Evolutionary conservation across 2,888 invertebrate genomes (phyloP).

Genomic region (Toxonevra muliebris): DNA sequence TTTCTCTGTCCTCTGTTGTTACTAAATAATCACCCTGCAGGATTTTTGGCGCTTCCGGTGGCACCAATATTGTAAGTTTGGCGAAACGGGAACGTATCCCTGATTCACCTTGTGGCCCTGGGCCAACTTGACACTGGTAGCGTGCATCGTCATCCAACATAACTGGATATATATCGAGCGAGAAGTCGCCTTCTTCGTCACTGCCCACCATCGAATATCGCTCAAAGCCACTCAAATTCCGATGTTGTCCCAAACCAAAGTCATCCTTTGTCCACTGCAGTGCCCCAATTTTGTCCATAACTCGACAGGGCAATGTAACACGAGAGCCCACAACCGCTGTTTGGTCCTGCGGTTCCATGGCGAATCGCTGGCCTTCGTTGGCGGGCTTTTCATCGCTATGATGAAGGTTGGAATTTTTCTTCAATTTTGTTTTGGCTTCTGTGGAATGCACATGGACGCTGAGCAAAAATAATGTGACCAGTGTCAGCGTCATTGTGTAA

Average conservation of each 20-base stretch:
- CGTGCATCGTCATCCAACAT: constrained; percentile 91
- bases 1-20: constrained; percentile 88
- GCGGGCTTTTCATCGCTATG: constrained; percentile 41
- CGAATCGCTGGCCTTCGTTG: constrained; percentile 76
- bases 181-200: constrained; percentile 92
- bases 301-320: constrained; percentile 88
- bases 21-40: constrained; percentile 84
- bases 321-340: constrained; percentile 88
- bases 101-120: constrained; percentile 77
- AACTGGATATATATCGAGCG: constrained; percentile 88
- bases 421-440: constrained; percentile 43
- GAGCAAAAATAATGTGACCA: constrained; percentile 39
- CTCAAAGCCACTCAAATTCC: constrained; percentile 90
- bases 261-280: constrained; percentile 98
- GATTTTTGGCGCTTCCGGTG: constrained; percentile 90
- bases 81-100: constrained; percentile 89
- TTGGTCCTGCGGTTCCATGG: constrained; percentile 90
- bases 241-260: constrained; percentile 90
- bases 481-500: constrained; percentile 33
- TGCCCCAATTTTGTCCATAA: constrained; percentile 86
- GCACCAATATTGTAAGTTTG: constrained; percentile 84
- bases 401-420: constrained; percentile 42
- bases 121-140: constrained; percentile 94
- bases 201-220: constrained; percentile 96
- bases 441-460: constrained; percentile 24